Evolutionary conservation across 2,888 invertebrate species (phyloP).

Genomic region (Harpagoxenus sublaevis): DNA sequence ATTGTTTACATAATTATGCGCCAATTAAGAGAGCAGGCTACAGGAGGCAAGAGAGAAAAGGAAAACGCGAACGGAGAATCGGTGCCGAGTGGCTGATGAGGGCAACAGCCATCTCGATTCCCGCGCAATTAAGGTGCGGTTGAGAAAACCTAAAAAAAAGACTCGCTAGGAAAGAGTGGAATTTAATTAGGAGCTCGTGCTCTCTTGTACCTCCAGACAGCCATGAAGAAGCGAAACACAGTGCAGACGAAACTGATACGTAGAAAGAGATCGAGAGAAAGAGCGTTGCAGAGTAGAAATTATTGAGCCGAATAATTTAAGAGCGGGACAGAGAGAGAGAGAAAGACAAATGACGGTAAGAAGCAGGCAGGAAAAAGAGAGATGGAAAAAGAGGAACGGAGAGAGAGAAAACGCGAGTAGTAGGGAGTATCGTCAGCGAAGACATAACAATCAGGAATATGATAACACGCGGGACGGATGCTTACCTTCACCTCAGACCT

Average conservation of each 20-base stretch:
- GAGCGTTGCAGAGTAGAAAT: slow-evolving; percentile 49
- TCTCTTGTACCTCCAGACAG: slow-evolving; percentile 82
- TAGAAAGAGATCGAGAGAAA: slow-evolving; percentile 54
- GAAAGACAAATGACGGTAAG: slow-evolving; percentile 24
- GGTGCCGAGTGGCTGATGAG: slow-evolving; percentile 75
- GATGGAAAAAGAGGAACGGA: slow-evolving; percentile 29
- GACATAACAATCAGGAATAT: slow-evolving; percentile 85
- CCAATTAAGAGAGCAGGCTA: slow-evolving; percentile 82
- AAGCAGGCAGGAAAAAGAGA: not conserved
- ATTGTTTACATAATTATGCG: slow-evolving; percentile 85
- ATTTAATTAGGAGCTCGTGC: slow-evolving; percentile 84
- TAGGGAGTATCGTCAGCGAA: slow-evolving; percentile 76
- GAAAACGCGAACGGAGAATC: slow-evolving; percentile 59
- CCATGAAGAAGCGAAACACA: slow-evolving; percentile 80
- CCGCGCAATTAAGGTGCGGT: slow-evolving; percentile 84
- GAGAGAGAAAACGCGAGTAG: slow-evolving; percentile 62
- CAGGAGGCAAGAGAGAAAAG: slow-evolving; percentile 64
- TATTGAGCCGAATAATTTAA: slow-evolving; percentile 62
- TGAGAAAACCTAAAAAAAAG: slow-evolving; percentile 81
- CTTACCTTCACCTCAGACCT: slow-evolving; percentile 82
- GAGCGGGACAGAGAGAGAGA: slow-evolving; percentile 35
- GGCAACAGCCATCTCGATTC: slow-evolving; percentile 79
- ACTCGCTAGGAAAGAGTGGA: slow-evolving; percentile 83
- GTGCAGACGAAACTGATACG: slow-evolving; percentile 56
- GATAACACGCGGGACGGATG: slow-evolving; percentile 84